Base-by-base conservation (phyloP, 2,888 invertebrate genomes). In the Cataglyphis cursor region DNA sequence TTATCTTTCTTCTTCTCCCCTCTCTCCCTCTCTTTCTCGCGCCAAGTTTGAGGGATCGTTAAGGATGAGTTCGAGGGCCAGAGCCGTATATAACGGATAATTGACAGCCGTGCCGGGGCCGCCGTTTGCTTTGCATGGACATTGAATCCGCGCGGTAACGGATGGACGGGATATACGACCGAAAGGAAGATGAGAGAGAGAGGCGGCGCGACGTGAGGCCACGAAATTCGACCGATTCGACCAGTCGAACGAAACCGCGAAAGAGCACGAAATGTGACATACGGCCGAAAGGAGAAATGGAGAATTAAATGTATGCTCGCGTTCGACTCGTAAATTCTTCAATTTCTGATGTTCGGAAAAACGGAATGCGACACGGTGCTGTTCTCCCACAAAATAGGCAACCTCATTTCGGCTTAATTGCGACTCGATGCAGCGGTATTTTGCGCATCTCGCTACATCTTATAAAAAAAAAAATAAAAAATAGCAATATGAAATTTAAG, bases 71-170 rank as follows among this genome's bases (percentile, higher is more conserved):
- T 93, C 93, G 93, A 93, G 93, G 91, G 90, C 92, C 94, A 93
- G 92, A 93, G 93, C 94, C 94, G 94, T 95, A 95, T 95, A 95
- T 94, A 94, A 95, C 94, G 93, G 94, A 94, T 95, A 94, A 95
- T 95, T 95, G 95, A 95, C 95, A 95, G 94, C 93, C 94, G 92
- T 93, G 91, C 90, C 90, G 90, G 85, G 88, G 90, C 92, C 93
- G 93, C 90, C 92, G 94, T 93, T 94, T 94, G 93, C 94, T 94
- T 94, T 94, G 94, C 94, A 94, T 94, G 94, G 94, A 94, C 94
- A 94, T 94, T 94, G 93, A 94, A 94, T 93, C 92, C 93, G 92
- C 92, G 90, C 89, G 88, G 89, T 89, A 86, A 83, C 81, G 74
- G 90, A 87, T 86, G 89, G 88, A 88, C 87, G 89, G 89, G 88